Conservation (phyloP, 1,140 invertebrate genomes). For the Calephelis nemesis region DNA sequence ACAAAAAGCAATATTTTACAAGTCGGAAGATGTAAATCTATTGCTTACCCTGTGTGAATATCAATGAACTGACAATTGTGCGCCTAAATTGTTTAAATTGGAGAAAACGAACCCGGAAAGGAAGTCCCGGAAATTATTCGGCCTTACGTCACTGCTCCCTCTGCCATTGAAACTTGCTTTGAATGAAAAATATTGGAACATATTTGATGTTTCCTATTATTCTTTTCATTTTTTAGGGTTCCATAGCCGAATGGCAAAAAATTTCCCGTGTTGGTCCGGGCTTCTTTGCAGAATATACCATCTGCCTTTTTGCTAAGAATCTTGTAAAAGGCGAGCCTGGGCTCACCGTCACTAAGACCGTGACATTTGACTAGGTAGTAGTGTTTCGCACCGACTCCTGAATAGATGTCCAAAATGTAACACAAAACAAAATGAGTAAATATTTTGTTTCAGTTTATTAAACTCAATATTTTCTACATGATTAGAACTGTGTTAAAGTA, state of each 20-base stretch:
- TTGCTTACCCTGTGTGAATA: constrained; percentile 15
- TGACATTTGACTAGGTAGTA: too few relatives aligned
- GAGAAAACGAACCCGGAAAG: constrained; percentile 11
- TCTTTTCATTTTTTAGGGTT: not conserved
- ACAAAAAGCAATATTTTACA: constrained; percentile 3
- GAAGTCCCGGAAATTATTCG: constrained; percentile 12
- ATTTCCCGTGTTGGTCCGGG: too few relatives aligned
- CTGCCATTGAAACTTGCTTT: constrained; percentile 9
- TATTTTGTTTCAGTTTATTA: too few relatives aligned
- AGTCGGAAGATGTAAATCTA: constrained; percentile 6
- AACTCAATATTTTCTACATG: too few relatives aligned
- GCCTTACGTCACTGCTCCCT: constrained; percentile 2
- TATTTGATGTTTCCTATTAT: constrained; percentile 6
- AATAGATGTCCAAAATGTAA: not conserved
- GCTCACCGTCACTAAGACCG: too few relatives aligned
- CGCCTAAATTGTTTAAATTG: constrained; percentile 16
- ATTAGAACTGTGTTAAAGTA: too few relatives aligned
- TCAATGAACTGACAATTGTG: constrained; percentile 17
- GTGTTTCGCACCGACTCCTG: too few relatives aligned
- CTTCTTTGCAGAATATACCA: too few relatives aligned
- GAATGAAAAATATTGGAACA: constrained; percentile 4
- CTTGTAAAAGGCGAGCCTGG: too few relatives aligned
- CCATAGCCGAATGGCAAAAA: too few relatives aligned
- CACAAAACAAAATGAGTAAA: too few relatives aligned
- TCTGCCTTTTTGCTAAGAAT: too few relatives aligned